Base-by-base conservation (phyloP, 2,888 invertebrate genomes). In the Drosophila macrothrix region DNA sequence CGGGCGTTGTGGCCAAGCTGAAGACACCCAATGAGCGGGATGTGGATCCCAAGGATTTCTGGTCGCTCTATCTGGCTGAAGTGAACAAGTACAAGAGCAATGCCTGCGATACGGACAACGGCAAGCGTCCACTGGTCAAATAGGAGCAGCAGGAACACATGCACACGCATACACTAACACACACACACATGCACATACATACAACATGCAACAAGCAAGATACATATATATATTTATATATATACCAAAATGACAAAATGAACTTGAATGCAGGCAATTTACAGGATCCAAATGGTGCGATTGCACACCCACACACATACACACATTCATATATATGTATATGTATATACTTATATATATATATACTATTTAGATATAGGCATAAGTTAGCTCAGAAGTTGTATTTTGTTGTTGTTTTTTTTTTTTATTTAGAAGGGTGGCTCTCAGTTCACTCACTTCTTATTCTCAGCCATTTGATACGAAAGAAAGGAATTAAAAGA, bases 31-130 rank as follows among this genome's bases (percentile, higher is more conserved):
- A 94, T 55, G 94, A 95, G 28, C 82, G 87, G 19, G 91, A 88
- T 43, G 92, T 92, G 31, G 94, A 94, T 76, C 96, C 96, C 0
- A 97, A 96, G 91, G 98, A 98, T 93, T 97, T 98, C 19, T 98
- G 98, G 98, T 96, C 98, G 0, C 95, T 97, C 33, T 98, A 98
- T 92, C 96, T 98, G 96, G 97, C 97, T 73, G 98, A 98, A 95
- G 98, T 98, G 25, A 96, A 97, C 91, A 97, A 97, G 91, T 98
- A 98, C 92, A 96, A 97, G 91, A 97, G 97, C 93, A 96, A 97
- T 63, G 97, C 97, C 76, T 98, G 98, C 93, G 97, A 98, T 93
- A 97, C 98, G 87, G 98, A 98, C 92, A 95, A 96, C 79, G 98
- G 98, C 93, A 98, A 97, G 54, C 95, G 98, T 85, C 98, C 98